These are phyloP conservation scores for Rhynchophorus ferrugineus DNA, from an alignment of 1,140 invertebrate genomes.

Conservation along the genomic window DNA sequence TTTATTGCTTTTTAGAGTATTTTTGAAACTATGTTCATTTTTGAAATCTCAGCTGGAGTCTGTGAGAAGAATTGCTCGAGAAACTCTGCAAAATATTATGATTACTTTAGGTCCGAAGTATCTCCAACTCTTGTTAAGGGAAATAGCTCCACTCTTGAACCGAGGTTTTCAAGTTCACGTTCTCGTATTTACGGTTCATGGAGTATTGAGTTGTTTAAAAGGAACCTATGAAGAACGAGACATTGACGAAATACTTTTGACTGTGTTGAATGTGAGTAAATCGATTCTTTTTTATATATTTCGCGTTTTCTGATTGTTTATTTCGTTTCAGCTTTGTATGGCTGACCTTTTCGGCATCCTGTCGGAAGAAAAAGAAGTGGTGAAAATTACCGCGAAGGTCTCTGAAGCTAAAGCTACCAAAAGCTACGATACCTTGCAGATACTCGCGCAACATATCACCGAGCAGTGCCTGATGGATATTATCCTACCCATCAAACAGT, in stretches of 20 bases:
- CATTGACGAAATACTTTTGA: slow-evolving; percentile 68
- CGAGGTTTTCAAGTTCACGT: slow-evolving; percentile 93
- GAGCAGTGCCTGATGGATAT: slow-evolving; percentile 69
- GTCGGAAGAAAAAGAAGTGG: slow-evolving; percentile 87
- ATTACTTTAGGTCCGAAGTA: slow-evolving; percentile 74
- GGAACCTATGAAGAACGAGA: slow-evolving; percentile 58
- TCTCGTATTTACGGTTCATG: slow-evolving; percentile 80
- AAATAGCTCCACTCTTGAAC: slow-evolving; percentile 72
- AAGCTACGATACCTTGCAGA: slow-evolving; percentile 78
- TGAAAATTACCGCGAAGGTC: slow-evolving; percentile 70
- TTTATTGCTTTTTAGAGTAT: slow-evolving; percentile 53
- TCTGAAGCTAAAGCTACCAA: slow-evolving; percentile 78
- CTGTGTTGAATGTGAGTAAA: slow-evolving; percentile 65
- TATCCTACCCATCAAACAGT: slow-evolving; percentile 74
- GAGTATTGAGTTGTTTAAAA: slow-evolving; percentile 66
- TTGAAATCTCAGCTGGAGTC: slow-evolving; percentile 83
- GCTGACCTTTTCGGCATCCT: slow-evolving; percentile 82
- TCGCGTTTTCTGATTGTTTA: neutral
- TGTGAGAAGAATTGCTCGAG: slow-evolving; percentile 74
- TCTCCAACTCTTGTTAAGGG: slow-evolving; percentile 68
- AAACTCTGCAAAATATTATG: slow-evolving; percentile 86
- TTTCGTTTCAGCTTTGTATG: slow-evolving; percentile 56
- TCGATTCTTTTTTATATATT: neutral
- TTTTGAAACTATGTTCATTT: slow-evolving; percentile 84
- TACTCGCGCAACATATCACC: slow-evolving; percentile 72